Evolutionary conservation across 1,140 invertebrate species (phyloP).

Genomic region (Drosophila equinoxialis): DNA sequence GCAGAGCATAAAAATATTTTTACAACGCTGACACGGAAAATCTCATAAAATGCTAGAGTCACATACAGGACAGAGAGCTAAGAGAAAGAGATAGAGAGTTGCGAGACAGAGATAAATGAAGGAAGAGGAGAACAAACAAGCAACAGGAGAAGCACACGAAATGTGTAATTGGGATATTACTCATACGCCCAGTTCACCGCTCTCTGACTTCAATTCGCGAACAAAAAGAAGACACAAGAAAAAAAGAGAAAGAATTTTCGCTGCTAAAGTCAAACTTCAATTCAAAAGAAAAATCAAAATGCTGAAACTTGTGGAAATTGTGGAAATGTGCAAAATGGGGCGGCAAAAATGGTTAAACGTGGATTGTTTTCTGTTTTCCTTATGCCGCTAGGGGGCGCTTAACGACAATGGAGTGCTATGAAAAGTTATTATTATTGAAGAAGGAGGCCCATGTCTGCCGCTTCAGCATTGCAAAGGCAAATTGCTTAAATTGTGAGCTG

Average conservation of each 20-base stretch:
- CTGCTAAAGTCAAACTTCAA: conserved; percentile 19
- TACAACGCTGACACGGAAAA: conserved; percentile 46
- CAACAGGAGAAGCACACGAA: conserved; percentile 50
- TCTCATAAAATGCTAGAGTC: conserved; percentile 4
- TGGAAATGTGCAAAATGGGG: background rate
- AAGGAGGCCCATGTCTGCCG: conserved; percentile 32
- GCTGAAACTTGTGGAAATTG: background rate
- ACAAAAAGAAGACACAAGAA: background rate
- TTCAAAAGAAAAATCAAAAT: background rate
- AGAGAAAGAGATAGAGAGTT: background rate
- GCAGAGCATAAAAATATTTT: conserved; percentile 48
- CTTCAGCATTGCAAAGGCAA: conserved; percentile 43
- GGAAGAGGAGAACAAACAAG: conserved; percentile 30
- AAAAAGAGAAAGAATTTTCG: conserved; percentile 14
- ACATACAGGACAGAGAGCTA: conserved; percentile 9
- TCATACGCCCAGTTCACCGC: conserved; percentile 31
- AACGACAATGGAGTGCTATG: conserved; percentile 60
- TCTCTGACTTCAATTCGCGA: conserved; percentile 1
- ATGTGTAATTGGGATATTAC: conserved; percentile 59
- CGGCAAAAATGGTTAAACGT: background rate
- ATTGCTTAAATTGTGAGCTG: conserved; percentile 63
- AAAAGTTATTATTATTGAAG: conserved; percentile 72
- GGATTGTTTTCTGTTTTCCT: conserved; percentile 1
- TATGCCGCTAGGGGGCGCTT: conserved; percentile 35
- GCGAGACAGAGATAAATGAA: conserved; percentile 19